Conservation (phyloP, 2,888 invertebrate genomes). For the Pelosia muscerda region DNA sequence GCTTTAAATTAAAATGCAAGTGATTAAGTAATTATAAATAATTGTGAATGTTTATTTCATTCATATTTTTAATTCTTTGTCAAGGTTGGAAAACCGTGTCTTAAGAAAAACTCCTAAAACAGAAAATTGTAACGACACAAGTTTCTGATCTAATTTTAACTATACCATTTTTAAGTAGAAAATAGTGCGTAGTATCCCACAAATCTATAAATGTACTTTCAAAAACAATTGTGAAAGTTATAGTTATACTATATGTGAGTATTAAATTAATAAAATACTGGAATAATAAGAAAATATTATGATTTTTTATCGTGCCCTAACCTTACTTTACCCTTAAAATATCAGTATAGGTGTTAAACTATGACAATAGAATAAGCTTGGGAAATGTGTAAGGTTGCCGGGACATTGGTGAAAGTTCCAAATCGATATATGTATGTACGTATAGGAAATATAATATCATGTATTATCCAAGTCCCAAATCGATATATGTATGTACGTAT, state of each 20-base stretch:
- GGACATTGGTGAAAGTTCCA: too few relatives aligned
- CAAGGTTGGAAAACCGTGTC: neutral
- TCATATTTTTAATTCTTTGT: neutral
- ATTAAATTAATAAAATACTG: neutral
- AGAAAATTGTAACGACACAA: neutral
- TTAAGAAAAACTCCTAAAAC: slow-evolving; percentile 4
- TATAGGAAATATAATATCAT: too few relatives aligned
- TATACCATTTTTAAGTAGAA: slow-evolving; percentile 1
- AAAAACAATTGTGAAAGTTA: neutral
- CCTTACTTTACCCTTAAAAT: too few relatives aligned
- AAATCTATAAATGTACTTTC: neutral
- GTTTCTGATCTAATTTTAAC: neutral
- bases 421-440: too few relatives aligned
- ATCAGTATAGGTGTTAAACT: too few relatives aligned
- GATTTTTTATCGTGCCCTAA: neutral
- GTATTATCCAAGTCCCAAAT: too few relatives aligned
- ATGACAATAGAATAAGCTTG: too few relatives aligned
- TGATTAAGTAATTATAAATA: slow-evolving; percentile 55
- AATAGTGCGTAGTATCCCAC: slow-evolving; percentile 1
- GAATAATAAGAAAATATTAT: neutral
- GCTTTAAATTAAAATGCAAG: slow-evolving; percentile 65
- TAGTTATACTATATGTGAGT: too few relatives aligned
- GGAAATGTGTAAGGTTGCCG: too few relatives aligned
- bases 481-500: too few relatives aligned
- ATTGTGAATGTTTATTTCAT: slow-evolving; percentile 9